Evolutionary conservation across 2,797 vertebrate genomes (phyloP).

Genomic region (Sebastes trivittatus): DNA sequence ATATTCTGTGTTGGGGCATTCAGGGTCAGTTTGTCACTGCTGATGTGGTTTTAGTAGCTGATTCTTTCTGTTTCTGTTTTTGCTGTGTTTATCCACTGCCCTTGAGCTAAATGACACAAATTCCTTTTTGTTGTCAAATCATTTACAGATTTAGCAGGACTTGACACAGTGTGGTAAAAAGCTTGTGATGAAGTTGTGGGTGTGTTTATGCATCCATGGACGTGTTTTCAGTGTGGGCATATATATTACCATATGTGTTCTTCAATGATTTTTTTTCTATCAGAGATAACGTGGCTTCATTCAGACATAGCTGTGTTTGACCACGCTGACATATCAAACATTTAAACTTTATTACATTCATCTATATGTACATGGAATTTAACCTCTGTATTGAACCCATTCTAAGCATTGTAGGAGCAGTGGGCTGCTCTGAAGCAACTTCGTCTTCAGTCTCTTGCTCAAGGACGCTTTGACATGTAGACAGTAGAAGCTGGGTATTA

Average conservation of each 20-base stretch:
- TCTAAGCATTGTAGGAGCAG: no score
- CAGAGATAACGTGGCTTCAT: background rate
- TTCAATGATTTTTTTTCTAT: background rate
- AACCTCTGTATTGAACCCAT: no score
- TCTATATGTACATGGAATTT: no score
- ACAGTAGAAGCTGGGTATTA: no score
- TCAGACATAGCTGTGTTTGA: background rate
- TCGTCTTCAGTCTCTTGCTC: no score
- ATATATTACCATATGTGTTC: background rate
- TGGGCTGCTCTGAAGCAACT: no score
- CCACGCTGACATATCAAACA: background rate
- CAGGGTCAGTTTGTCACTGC: background rate
- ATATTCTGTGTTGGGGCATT: background rate
- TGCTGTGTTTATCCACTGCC: background rate
- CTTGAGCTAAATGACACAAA: slow-evolving; percentile 18
- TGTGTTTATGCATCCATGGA: background rate
- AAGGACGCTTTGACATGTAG: no score
- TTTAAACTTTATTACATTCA: no score
- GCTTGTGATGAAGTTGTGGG: background rate
- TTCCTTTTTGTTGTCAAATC: slow-evolving; percentile 11
- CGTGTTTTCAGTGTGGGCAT: background rate
- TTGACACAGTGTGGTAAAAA: background rate
- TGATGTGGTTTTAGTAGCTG: background rate
- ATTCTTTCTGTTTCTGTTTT: background rate
- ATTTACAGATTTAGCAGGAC: slow-evolving; percentile 7